Evolutionary conservation across 2,888 invertebrate genomes (phyloP), one percentile per base, ranked within the genome.

Genomic region (Chrysodeixis includens): DNA sequence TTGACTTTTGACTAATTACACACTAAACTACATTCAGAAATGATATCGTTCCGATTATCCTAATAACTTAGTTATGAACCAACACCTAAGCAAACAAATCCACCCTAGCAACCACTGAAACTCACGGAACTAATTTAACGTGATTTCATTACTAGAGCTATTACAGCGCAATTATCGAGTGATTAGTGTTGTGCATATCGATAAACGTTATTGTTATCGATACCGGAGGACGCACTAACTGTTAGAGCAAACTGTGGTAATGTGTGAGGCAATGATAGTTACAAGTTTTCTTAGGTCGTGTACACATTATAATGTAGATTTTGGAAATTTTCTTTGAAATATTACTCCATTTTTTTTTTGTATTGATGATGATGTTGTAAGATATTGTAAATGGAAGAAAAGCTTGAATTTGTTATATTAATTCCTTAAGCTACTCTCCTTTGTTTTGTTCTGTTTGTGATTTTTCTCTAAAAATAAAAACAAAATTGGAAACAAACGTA

Each of bases 181-280:
- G 66, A 75, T 91, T 90, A 91, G 88, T 80, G 87, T 73, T 75
- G 82, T 78, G 71, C 68, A 76, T 84, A 84, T 85, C 88, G 88
- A 86, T 90, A 88, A 89, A 83, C 78, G 80, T 78, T 72, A 44
- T 82, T 82, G 82, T 83, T 82, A 81, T 82, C 83, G 84, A 73
- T 70, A 58, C 59, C 56, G 76, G 84, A 86, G 87, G 86, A 81
- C 83, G 76, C 80, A 56, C 86, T 88, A 86, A 87, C 76, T 73
- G 74, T 69, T 76, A 78, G 60, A 35, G 68, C 82, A 88, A 84
- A 87, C 83, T 78, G 59, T 59, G 77, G 74, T 82, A 77, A 82
- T 67, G 63, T 72, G 62, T 84, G 81, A 78, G 76, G 83, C 81
- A 84, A 83, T 76, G 69, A 74, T 82, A 74, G 64, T 66, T 56